A percentile compares a stretch with the other conserved stretches of the same genome.
These are phyloP conservation scores for Eupithecia abbreviata DNA, from an alignment of 2,888 invertebrate genomes.

Conservation along the genomic window DNA sequence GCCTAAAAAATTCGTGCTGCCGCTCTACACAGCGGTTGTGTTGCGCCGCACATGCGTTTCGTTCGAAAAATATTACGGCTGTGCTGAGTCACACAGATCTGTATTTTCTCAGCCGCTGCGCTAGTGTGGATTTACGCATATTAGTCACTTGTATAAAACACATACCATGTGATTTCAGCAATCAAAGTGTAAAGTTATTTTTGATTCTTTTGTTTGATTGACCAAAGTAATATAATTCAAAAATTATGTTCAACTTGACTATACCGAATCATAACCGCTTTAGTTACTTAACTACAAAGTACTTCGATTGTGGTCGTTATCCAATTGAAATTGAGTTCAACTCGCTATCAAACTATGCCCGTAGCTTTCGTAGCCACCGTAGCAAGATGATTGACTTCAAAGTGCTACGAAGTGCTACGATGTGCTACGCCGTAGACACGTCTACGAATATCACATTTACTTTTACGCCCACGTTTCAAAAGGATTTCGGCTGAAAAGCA, in stretches of 20 bases:
- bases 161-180: too few relatives aligned
- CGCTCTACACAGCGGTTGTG: too few relatives aligned
- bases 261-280: neutral
- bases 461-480: slow-evolving; percentile 2
- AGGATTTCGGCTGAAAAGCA: slow-evolving; percentile 3
- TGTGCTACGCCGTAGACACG: slow-evolving; percentile 7
- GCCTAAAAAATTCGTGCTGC: too few relatives aligned
- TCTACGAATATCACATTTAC: slow-evolving; percentile 13
- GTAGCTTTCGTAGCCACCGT: slow-evolving; percentile 11
- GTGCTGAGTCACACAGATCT: too few relatives aligned
- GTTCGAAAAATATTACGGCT: too few relatives aligned
- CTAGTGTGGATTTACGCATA: too few relatives aligned
- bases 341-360: neutral
- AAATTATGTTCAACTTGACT: neutral
- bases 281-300: neutral
- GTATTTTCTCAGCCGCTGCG: too few relatives aligned
- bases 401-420: slow-evolving; percentile 14
- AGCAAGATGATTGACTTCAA: slow-evolving; percentile 1
- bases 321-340: neutral
- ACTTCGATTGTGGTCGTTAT: neutral
- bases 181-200: too few relatives aligned
- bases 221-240: neutral
- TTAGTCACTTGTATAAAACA: too few relatives aligned
- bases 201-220: neutral
- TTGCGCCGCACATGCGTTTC: too few relatives aligned